Percentiles rank a stretch among this genome's conserved stretches.
Evolutionary conservation across 2,113 vertebrate genomes (phyloP).

Genomic region (Thunnus thynnus): DNA sequence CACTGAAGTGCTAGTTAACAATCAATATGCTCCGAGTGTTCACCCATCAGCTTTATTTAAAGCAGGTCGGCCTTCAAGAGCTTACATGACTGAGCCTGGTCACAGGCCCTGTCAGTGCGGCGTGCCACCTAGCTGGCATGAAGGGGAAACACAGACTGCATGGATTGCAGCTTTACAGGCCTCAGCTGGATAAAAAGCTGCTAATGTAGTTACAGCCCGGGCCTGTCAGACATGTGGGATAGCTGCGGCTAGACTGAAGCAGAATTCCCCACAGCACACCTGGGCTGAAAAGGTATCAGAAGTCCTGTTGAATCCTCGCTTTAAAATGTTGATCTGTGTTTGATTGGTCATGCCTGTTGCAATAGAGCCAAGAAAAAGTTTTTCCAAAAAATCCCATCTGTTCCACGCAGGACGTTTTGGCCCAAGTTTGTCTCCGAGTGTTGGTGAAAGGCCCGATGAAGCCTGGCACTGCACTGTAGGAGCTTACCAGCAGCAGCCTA

Average conservation of each 20-base stretch:
- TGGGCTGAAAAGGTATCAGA: constrained; percentile 23
- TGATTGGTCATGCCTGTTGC: constrained; percentile 32
- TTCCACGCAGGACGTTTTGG: constrained; percentile 44
- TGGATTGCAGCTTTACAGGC: constrained; percentile 44
- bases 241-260: constrained; percentile 28
- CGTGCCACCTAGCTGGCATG: constrained; percentile 38
- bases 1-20: constrained; percentile 25
- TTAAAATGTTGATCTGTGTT: constrained; percentile 46
- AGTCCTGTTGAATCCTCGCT: background rate
- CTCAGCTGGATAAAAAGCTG: constrained; percentile 49
- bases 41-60: constrained; percentile 34
- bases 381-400: constrained; percentile 56
- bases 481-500: constrained; percentile 51
- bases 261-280: constrained; percentile 30
- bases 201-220: constrained; percentile 31
- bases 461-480: constrained; percentile 62
- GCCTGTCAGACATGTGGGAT: constrained; percentile 20
- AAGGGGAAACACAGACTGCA: constrained; percentile 38
- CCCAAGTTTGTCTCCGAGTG: constrained; percentile 54
- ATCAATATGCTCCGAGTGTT: constrained; percentile 26
- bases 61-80: constrained; percentile 35
- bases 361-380: constrained; percentile 38
- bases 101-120: constrained; percentile 28
- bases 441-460: constrained; percentile 70
- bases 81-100: constrained; percentile 20